Evolutionary conservation across 1,140 invertebrate species (phyloP).

Genomic region (Bathynomus jamesi): DNA sequence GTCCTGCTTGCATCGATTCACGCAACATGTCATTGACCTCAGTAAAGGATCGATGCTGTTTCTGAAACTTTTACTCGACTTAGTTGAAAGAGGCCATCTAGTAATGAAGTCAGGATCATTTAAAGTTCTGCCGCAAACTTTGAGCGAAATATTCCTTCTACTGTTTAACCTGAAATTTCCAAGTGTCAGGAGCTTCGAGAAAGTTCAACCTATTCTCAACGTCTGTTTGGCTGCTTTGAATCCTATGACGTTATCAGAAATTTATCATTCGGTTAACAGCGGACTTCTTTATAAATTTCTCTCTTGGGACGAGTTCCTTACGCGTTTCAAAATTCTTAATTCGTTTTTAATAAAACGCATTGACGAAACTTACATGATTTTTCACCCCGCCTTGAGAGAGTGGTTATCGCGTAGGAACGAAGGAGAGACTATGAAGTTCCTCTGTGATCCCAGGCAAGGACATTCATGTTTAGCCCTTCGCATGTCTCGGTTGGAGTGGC

Average conservation of each 20-base stretch:
- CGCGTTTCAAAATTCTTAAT: conserved; percentile 53
- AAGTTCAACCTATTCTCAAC: conserved; percentile 70
- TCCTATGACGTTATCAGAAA: conserved; percentile 80
- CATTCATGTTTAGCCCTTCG: conserved; percentile 87
- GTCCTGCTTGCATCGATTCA: conserved; percentile 55
- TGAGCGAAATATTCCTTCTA: conserved; percentile 85
- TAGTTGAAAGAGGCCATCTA: conserved; percentile 84
- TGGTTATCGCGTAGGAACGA: conserved; percentile 89
- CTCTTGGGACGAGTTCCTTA: conserved; percentile 82
- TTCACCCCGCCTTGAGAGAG: conserved; percentile 92
- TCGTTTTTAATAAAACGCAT: conserved; percentile 78
- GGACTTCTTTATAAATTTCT: conserved; percentile 60
- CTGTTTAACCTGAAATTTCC: conserved; percentile 89
- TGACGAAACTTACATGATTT: conserved; percentile 92
- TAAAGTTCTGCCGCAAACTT: conserved; percentile 80
- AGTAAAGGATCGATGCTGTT: conserved; percentile 86
- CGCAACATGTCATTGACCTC: conserved; percentile 69
- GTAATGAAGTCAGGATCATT: conserved; percentile 88
- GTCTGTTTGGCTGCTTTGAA: conserved; percentile 82
- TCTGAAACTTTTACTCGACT: conserved; percentile 82
- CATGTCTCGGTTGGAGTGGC: conserved; percentile 72
- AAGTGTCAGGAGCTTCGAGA: conserved; percentile 79
- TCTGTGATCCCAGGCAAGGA: conserved; percentile 66
- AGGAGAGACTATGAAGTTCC: conserved; percentile 77
- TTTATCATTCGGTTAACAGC: conserved; percentile 88